These are phyloP conservation scores for Valencia hispanica DNA, from an alignment of 2,797 vertebrate species.

Conservation along the genomic window DNA sequence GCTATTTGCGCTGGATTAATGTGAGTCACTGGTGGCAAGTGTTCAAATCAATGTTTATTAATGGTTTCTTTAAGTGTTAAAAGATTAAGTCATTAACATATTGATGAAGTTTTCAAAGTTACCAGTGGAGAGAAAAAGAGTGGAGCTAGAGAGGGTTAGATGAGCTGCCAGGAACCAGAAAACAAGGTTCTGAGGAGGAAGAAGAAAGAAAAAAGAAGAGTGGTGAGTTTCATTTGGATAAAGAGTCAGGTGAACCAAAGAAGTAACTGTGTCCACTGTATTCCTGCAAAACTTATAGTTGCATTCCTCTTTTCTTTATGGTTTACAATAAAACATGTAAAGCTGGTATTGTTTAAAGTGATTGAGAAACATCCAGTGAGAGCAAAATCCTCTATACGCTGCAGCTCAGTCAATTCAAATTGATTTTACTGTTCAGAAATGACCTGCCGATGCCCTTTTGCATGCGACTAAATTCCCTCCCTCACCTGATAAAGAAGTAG, in stretches of 20 bases:
- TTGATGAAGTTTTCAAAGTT: constrained; percentile 95
- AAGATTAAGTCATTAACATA: constrained; percentile 98
- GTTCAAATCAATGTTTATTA: constrained; percentile 92
- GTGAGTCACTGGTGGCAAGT: constrained; percentile 86
- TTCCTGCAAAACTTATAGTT: not conserved
- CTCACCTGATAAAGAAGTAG: constrained; percentile 93
- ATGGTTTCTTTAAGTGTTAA: constrained; percentile 93
- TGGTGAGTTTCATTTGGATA: not conserved
- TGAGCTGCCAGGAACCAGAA: constrained; percentile 72
- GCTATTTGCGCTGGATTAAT: constrained; percentile 93
- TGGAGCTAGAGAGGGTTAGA: constrained; percentile 84
- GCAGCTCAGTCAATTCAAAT: constrained; percentile 82
- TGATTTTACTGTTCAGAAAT: constrained; percentile 91
- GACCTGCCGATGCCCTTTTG: constrained; percentile 86
- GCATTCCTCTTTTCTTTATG: not conserved
- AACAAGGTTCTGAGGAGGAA: constrained; percentile 25
- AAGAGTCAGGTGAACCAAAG: constrained; percentile 6
- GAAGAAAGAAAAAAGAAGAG: constrained; percentile 9
- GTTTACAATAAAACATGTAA: not conserved
- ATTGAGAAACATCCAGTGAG: not conserved
- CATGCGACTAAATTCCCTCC: constrained; percentile 87
- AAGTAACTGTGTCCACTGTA: constrained; percentile 7
- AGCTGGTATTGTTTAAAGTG: not conserved
- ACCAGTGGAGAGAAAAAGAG: constrained; percentile 87
- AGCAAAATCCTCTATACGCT: constrained; percentile 25